phyloP scores from a whole-genome alignment of 1,140 invertebrate genomes.

The Aphis gossypii region DNA sequence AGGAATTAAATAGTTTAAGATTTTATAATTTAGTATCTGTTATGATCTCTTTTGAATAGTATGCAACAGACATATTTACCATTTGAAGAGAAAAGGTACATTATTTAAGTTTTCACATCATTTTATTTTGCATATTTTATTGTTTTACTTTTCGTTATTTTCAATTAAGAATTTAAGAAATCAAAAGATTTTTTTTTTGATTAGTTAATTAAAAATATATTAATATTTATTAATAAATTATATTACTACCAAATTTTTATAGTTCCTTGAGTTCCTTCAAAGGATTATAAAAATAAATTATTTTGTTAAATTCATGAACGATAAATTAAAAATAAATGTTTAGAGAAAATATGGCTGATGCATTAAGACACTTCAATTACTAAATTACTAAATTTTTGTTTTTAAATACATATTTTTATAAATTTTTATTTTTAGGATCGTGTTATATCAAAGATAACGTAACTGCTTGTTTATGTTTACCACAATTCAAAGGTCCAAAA shows the following conservation, averaged over 20 bases:
- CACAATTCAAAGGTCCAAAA: conserved; percentile 64
- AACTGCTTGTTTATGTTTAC: conserved; percentile 65
- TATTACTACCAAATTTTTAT: not conserved
- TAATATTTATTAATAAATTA: not conserved
- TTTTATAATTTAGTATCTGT: not conserved
- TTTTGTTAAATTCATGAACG: not conserved
- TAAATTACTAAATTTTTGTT: not conserved
- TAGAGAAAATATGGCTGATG: not conserved
- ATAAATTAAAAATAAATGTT: no score
- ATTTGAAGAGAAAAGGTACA: not conserved
- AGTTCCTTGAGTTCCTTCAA: not conserved
- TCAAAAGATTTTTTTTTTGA: not conserved
- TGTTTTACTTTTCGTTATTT: not conserved
- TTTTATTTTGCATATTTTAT: not conserved
- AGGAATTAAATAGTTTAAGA: not conserved
- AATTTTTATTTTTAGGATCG: conserved; percentile 57
- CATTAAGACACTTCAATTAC: not conserved
- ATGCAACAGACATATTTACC: not conserved
- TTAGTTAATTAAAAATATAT: not conserved
- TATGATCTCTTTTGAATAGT: not conserved
- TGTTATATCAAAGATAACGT: conserved; percentile 63
- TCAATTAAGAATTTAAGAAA: not conserved
- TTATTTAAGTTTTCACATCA: not conserved
- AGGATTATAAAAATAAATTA: not conserved
- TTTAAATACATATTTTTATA: not conserved